phyloP scores from a whole-genome alignment of 2,888 invertebrate genomes.

The Willowsia nigromaculata region DNA sequence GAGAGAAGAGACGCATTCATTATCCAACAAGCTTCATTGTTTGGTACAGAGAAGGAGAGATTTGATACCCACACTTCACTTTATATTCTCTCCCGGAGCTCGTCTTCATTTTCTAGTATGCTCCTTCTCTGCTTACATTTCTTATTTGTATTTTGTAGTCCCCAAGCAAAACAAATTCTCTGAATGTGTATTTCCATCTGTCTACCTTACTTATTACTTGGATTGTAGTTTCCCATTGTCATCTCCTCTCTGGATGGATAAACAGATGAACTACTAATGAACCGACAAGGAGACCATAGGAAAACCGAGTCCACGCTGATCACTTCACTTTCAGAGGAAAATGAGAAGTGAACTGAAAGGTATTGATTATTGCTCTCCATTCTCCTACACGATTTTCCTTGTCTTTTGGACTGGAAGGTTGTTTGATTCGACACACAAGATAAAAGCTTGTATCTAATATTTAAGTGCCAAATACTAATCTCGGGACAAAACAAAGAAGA shows the following conservation, averaged over 20 bases:
- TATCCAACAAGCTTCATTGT: not conserved
- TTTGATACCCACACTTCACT: not conserved
- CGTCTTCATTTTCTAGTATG: not conserved
- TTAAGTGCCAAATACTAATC: not conserved
- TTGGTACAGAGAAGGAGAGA: not conserved
- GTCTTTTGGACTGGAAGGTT: too few species aligned
- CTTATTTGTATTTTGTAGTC: not conserved
- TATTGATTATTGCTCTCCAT: slow-evolving; percentile 33
- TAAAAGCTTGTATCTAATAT: too few species aligned
- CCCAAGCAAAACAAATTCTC: not conserved
- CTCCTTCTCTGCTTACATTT: not conserved
- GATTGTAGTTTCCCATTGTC: not conserved
- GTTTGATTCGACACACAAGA: too few species aligned
- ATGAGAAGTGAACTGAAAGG: slow-evolving; percentile 13
- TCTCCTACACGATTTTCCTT: too few species aligned
- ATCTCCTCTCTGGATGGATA: not conserved
- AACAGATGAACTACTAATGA: not conserved
- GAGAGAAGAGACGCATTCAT: not conserved
- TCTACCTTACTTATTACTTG: slow-evolving; percentile 1
- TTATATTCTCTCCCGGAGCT: not conserved
- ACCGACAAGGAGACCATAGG: not conserved
- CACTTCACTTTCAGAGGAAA: not conserved
- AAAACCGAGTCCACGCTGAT: not conserved
- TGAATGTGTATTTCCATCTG: not conserved
- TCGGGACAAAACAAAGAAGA: not conserved